Evolutionary conservation across 2,888 invertebrate species (phyloP).

Genomic region (Nymphalis urticae): DNA sequence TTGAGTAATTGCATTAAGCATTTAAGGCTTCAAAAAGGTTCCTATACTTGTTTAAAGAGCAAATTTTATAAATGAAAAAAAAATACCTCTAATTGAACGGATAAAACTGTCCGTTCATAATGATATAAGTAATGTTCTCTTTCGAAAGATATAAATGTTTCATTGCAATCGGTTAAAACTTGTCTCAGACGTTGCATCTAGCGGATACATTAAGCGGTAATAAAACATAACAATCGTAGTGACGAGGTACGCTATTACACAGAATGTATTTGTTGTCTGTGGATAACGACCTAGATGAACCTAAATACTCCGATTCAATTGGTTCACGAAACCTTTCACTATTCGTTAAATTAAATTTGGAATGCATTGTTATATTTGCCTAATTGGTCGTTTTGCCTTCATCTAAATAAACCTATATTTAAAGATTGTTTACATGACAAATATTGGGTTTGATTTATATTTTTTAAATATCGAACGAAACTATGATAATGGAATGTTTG

Average conservation of each 20-base stretch:
- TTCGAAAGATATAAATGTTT: slow-evolving; percentile 6
- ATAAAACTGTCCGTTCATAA: neutral
- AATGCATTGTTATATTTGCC: neutral
- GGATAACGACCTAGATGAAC: slow-evolving; percentile 22
- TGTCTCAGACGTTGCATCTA: neutral
- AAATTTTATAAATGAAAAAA: no score
- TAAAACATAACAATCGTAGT: slow-evolving; percentile 37
- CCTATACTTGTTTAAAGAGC: no score
- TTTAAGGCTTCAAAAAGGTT: no score
- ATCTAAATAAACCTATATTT: no score
- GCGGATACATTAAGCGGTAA: slow-evolving; percentile 21
- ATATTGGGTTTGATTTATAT: no score
- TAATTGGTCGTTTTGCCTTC: neutral
- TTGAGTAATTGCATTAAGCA: no score
- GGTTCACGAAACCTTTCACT: slow-evolving; percentile 6
- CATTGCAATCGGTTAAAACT: slow-evolving; percentile 7
- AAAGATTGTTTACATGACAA: no score
- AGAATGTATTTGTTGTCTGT: slow-evolving; percentile 31
- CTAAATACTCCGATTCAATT: slow-evolving; percentile 13
- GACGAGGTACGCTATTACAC: slow-evolving; percentile 34
- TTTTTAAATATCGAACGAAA: no score
- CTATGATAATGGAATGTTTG: no score
- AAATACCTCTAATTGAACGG: neutral
- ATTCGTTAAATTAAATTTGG: neutral
- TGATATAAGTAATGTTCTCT: neutral